Base-by-base conservation (phyloP, 2,797 vertebrate genomes). In the Etheostoma perlongum region DNA sequence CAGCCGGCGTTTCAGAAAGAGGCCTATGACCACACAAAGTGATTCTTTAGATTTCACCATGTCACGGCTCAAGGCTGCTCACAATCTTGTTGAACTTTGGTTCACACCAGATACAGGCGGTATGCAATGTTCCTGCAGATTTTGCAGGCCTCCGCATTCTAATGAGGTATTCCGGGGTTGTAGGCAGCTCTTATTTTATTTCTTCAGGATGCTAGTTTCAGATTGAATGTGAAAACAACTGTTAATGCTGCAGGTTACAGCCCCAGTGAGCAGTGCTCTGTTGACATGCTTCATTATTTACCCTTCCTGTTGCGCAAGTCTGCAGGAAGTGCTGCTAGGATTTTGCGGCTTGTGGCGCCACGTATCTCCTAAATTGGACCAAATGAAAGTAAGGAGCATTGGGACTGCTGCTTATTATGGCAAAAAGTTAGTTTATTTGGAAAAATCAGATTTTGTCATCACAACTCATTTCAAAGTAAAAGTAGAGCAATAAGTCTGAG, bases 221-320 rank as follows among this genome's bases (percentile, higher is more conserved):
- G 84, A 82, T 76, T 74, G 71, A 85, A 88, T 87, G 77, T 67
- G 82, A 89, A 89, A 89, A 84, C 63, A 74, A 42, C 49, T 52
- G 64, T 84, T 74, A 82, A 80, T 79, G 72, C 79, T 36, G 78
- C 67, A 71, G 76, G 78, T 84, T 88, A 72, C 64, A 76, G 81
- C 80, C 85, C 68, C 63, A 68, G 68, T 54, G 79, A 87, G 88
- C 82, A 27, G 51, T 42, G 47, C 82, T 85, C 77, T 85, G 86
- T 85, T 85, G 91, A 87, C 81, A 72, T 61, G 72, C 76, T 88
- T 90, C 87, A 90, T 87, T 92, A 91, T 92, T 89, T 87, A 85
- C 86, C 60, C 82, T 90, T 91, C 83, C 85, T 89, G 81, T 91
- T 90, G 83, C 53, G 57, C 72, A 81, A 84, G 58, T 79, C 58